Evolutionary conservation across 2,888 invertebrate species (phyloP).

Genomic region (Proisotoma minuta): DNA sequence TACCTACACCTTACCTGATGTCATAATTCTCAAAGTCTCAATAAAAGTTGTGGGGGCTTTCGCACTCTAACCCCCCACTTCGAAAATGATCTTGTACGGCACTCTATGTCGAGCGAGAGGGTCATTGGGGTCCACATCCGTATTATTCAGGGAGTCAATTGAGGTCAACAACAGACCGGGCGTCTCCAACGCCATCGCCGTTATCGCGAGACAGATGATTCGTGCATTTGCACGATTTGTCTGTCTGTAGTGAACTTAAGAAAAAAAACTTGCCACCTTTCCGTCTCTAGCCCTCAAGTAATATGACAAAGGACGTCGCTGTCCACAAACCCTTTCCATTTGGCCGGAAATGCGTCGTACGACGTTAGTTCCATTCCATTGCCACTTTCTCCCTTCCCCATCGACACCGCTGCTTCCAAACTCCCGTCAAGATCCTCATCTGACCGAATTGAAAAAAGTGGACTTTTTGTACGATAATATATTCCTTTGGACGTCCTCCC

Average conservation of each 20-base stretch:
- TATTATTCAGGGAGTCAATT: slow-evolving; percentile 52
- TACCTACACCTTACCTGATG: slow-evolving; percentile 46
- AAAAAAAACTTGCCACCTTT: too few relatives aligned
- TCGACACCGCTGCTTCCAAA: not conserved
- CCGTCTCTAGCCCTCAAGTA: slow-evolving; percentile 64
- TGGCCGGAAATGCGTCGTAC: too few relatives aligned
- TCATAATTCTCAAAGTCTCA: slow-evolving; percentile 56
- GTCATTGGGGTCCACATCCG: slow-evolving; percentile 52
- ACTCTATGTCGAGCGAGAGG: slow-evolving; percentile 66
- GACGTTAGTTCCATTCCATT: too few relatives aligned
- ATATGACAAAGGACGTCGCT: slow-evolving; percentile 36
- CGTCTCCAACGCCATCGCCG: slow-evolving; percentile 56
- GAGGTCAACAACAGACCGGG: slow-evolving; percentile 57
- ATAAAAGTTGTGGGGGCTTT: slow-evolving; percentile 68
- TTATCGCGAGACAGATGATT: too few relatives aligned
- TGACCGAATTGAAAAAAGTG: not conserved
- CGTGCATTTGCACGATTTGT: too few relatives aligned
- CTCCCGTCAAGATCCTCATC: not conserved
- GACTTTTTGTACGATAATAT: not conserved
- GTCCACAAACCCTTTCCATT: slow-evolving; percentile 18
- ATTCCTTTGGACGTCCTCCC: too few relatives aligned
- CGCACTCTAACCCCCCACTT: slow-evolving; percentile 59
- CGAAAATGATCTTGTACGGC: slow-evolving; percentile 55
- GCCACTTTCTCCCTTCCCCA: too few relatives aligned
- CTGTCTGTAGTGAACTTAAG: too few relatives aligned